Percentiles rank a stretch among this genome's conserved stretches.
Conservation (phyloP, 2,797 vertebrate genomes). For the Botia kubotai region DNA sequence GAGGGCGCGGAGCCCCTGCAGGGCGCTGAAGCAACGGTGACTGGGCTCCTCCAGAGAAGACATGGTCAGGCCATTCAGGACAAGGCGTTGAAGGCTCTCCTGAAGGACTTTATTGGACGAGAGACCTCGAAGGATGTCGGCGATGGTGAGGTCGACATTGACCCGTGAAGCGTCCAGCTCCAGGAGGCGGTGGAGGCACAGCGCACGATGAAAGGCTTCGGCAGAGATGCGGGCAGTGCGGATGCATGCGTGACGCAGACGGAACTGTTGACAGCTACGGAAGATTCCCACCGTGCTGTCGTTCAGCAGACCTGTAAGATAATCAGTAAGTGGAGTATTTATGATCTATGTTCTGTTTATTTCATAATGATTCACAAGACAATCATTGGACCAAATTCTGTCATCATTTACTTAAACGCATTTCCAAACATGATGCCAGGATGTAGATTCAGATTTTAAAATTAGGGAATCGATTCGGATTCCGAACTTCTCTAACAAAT, state of each 20-base stretch:
- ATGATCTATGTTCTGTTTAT: background rate
- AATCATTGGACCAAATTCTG: background rate
- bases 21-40: conserved; percentile 86
- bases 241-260: conserved; percentile 91
- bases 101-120: conserved; percentile 86
- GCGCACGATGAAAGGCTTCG: conserved; percentile 92
- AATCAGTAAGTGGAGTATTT: background rate
- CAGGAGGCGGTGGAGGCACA: conserved; percentile 93
- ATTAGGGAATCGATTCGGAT: no score
- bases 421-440: no score
- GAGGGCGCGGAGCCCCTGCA: conserved; percentile 88
- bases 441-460: no score
- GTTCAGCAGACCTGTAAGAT: conserved; percentile 85
- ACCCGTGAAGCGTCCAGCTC: conserved; percentile 94
- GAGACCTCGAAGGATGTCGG: conserved; percentile 93
- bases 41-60: conserved; percentile 94
- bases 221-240: conserved; percentile 95
- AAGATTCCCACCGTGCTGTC: conserved; percentile 96
- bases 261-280: conserved; percentile 88
- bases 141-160: conserved; percentile 96
- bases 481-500: no score
- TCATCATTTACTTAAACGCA: background rate
- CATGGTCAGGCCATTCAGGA: conserved; percentile 93
- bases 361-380: background rate
- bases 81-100: conserved; percentile 92